phyloP scores from a whole-genome alignment of 2,888 invertebrate species.

The Colletes collaris region DNA sequence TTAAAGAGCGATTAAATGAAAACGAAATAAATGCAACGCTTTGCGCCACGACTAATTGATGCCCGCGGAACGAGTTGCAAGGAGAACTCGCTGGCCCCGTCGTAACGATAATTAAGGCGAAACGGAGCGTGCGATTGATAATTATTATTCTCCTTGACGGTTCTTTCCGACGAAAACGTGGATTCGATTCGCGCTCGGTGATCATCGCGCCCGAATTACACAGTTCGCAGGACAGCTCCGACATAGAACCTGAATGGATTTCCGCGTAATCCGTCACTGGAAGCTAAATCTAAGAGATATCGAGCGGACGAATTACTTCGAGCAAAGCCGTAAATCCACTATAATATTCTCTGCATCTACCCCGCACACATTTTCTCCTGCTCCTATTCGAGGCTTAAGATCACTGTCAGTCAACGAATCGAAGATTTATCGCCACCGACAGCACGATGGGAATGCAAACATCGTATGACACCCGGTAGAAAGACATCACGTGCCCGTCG shows the following conservation, averaged over 20 bases:
- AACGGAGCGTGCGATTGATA: background rate
- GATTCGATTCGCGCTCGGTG: background rate
- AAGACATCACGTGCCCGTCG: no score
- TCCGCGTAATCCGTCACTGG: slow-evolving; percentile 50
- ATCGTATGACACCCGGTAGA: background rate
- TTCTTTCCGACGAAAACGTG: background rate
- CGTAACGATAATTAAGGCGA: background rate
- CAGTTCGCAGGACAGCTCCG: background rate
- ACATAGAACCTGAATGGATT: slow-evolving; percentile 40
- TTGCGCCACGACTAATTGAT: background rate
- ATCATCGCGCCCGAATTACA: slow-evolving; percentile 9
- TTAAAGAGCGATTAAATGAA: slow-evolving; percentile 6
- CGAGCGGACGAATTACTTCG: slow-evolving; percentile 27
- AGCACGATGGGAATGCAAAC: background rate
- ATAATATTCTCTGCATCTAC: slow-evolving; percentile 11
- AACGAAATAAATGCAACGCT: slow-evolving; percentile 3
- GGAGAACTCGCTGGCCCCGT: background rate
- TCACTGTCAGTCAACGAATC: slow-evolving; percentile 2
- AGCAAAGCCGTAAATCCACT: slow-evolving; percentile 37
- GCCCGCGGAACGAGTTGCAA: background rate
- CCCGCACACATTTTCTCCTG: background rate
- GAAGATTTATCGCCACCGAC: slow-evolving; percentile 17
- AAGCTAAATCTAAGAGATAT: slow-evolving; percentile 51
- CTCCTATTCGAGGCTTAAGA: slow-evolving; percentile 1
- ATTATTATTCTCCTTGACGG: background rate